Base-by-base conservation (phyloP, 1,140 invertebrate genomes). In the Drosophila lacteicornis region DNA sequence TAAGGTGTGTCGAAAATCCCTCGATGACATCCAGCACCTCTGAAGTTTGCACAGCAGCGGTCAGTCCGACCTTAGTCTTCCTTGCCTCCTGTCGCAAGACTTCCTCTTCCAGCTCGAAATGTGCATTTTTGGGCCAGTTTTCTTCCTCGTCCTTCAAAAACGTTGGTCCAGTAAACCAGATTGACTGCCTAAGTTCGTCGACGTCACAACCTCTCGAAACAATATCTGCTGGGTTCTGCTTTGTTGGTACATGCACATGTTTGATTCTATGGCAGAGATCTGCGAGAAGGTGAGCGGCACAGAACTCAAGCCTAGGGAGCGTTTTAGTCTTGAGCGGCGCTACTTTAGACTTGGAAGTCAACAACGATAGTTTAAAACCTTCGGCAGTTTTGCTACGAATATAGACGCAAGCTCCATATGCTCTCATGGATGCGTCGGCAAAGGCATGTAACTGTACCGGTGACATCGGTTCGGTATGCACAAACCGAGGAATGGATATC, bases 261-360 rank as follows among this genome's bases (percentile, higher is more conserved):
- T 19, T 19, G 19, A 19, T 19, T 19, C 25, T 50, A 15, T 50
- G 25, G 13, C 25, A 50, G 25, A 30, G 25, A 50, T 50, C 25
- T n/a, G 25, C 49, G 25, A 50, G 49, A 50, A 45, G 43, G 43
- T 45, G n/a, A 45, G n/a, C n/a, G 43, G n/a, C 43, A 50, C 25
- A 50, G 15, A 50, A 4, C 25, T 27, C 13, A n/a, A 27, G 25
- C 30, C 30, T 30, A 12, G 5, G 4, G 25, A 50, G 12, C 13
- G 13, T 50, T 6, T 50, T 27, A 22, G 25, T 58, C 40, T 42
- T 42, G 42, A 71, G 33, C n/a, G n/a, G n/a, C n/a, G n/a, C n/a
- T n/a, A n/a, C n/a, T n/a, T n/a, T n/a, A n/a, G n/a, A n/a, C n/a
- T 58, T 49, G 30, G n/a, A 58, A 49, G 27, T 49, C 45, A 46